These are phyloP conservation scores for Caenorhabditis angaria DNA, from an alignment of 2,888 invertebrate genomes.

Conservation along the genomic window DNA sequence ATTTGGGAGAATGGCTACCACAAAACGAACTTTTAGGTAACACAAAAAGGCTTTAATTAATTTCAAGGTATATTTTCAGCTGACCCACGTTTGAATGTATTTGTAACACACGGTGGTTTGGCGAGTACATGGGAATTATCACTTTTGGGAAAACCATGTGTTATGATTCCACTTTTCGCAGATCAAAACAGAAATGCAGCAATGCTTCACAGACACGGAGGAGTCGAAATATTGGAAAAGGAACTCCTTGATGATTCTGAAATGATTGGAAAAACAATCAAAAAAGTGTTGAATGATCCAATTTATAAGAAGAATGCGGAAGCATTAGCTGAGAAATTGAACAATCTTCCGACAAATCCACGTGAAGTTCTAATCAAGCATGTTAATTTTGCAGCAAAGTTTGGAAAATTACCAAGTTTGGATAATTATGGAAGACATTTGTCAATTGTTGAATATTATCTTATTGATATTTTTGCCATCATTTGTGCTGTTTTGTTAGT, in stretches of 20 bases:
- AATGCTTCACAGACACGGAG: constrained; percentile 43
- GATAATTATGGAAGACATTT: constrained; percentile 17
- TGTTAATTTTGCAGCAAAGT: constrained; percentile 18
- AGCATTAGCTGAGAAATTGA: constrained; percentile 41
- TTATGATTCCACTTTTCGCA: constrained; percentile 37
- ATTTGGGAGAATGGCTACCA: constrained; percentile 51
- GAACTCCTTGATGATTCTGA: constrained; percentile 31
- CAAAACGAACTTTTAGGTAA: constrained; percentile 52
- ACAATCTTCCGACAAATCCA: constrained; percentile 43
- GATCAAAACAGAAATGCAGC: constrained; percentile 33
- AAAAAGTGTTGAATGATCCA: constrained; percentile 2
- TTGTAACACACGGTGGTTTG: constrained; percentile 39
- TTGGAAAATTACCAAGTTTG: constrained; percentile 25
- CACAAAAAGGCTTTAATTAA: too few species aligned
- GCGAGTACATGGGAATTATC: constrained; percentile 20
- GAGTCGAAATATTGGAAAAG: constrained; percentile 39
- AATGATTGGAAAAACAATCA: not conserved
- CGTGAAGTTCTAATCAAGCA: constrained; percentile 48
- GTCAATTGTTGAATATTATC: constrained; percentile 13
- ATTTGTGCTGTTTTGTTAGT: not conserved
- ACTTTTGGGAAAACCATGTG: constrained; percentile 22
- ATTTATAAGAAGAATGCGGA: constrained; percentile 31
- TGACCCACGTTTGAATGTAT: constrained; percentile 21
- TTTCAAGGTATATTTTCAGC: too few species aligned
- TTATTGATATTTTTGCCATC: not conserved